A percentile compares a stretch with the other conserved stretches of the same genome.
Evolutionary conservation across 2,797 vertebrate genomes (phyloP).

Genomic region (Enteromius argenteus): DNA sequence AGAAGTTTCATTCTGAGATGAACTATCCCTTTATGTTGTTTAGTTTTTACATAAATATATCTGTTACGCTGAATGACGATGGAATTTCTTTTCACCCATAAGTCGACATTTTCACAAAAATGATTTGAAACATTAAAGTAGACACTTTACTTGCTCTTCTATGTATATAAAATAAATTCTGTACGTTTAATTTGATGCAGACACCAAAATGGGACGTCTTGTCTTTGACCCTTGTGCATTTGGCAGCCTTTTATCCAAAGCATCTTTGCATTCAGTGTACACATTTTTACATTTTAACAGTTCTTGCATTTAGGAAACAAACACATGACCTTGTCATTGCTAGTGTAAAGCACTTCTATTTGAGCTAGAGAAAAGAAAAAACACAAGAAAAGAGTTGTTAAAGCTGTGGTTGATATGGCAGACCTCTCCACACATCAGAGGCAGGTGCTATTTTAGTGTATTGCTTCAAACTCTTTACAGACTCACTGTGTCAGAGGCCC

Average conservation of each 20-base stretch:
- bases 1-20: too few relatives aligned
- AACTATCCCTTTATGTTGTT: not conserved
- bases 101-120: not conserved
- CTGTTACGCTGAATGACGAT: not conserved
- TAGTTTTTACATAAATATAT: not conserved
- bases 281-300: not conserved
- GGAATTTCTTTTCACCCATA: not conserved
- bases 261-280: not conserved
- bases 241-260: not conserved
- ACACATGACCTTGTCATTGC: not conserved
- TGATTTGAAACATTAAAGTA: not conserved
- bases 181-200: not conserved
- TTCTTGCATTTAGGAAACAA: not conserved
- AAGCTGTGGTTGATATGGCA: conserved; percentile 14
- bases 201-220: not conserved
- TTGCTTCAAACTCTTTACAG: not conserved
- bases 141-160: not conserved
- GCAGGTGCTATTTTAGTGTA: not conserved
- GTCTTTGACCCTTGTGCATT: not conserved
- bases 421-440: not conserved
- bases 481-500: not conserved
- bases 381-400: not conserved
- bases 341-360: not conserved
- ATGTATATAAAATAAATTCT: not conserved
- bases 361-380: not conserved